Conservation (phyloP, 1,140 invertebrate genomes). For the Monochamus saltuarius region DNA sequence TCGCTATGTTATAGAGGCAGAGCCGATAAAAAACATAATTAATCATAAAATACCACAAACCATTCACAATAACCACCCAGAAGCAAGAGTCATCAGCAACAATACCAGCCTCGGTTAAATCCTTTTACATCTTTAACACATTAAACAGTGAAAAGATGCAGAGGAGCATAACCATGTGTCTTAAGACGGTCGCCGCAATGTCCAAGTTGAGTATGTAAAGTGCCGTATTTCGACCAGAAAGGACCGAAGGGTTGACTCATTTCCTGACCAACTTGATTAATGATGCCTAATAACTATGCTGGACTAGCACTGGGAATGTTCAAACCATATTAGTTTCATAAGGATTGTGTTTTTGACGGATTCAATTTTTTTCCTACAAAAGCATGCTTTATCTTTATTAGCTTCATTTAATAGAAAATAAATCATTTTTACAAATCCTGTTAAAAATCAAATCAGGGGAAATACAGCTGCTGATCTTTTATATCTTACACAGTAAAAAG, state of each 20-base stretch:
- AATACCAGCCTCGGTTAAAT: slow-evolving; percentile 13
- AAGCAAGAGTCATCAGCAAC: slow-evolving; percentile 16
- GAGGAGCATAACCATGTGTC: slow-evolving; percentile 37
- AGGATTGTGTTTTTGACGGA: slow-evolving; percentile 42
- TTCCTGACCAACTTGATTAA: slow-evolving; percentile 53
- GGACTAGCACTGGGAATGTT: slow-evolving; percentile 31
- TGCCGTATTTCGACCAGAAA: slow-evolving; percentile 43
- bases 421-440: no score
- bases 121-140: slow-evolving; percentile 37
- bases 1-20: no score
- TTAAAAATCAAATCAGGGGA: no score
- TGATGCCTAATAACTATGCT: slow-evolving; percentile 52
- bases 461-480: no score
- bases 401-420: no score
- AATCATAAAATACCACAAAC: no score
- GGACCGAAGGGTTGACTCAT: slow-evolving; percentile 52
- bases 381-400: no score
- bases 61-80: slow-evolving; percentile 18
- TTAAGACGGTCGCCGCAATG: slow-evolving; percentile 42
- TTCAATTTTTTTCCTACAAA: slow-evolving; percentile 19
- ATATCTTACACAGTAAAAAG: no score
- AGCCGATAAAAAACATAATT: no score
- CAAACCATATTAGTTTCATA: slow-evolving; percentile 37
- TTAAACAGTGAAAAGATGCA: slow-evolving; percentile 23
- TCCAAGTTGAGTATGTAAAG: slow-evolving; percentile 47